Conservation (phyloP, 2,888 invertebrate species). For the Theodoxus fluviatilis region DNA sequence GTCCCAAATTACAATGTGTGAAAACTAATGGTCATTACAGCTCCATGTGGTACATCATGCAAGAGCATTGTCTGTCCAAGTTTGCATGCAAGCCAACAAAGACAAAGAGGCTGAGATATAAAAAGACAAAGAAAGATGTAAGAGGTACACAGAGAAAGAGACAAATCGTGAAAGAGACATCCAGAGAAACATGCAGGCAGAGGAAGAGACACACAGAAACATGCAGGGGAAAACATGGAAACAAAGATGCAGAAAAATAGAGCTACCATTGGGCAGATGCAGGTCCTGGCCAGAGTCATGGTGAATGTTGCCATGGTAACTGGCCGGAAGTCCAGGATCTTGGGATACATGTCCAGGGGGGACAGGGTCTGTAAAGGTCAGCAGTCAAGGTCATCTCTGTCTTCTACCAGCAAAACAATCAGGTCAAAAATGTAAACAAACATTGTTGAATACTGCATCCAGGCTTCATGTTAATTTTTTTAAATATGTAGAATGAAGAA, state of each 20-base stretch:
- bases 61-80: too few species aligned
- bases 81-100: too few species aligned
- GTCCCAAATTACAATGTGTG: too few species aligned
- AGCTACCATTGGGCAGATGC: conserved; percentile 91
- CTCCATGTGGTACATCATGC: too few species aligned
- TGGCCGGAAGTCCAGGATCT: conserved; percentile 97
- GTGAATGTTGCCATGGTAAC: conserved; percentile 96
- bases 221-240: neutral
- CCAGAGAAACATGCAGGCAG: neutral
- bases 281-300: conserved; percentile 96
- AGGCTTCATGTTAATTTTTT: too few species aligned
- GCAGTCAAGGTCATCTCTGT: neutral
- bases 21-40: too few species aligned
- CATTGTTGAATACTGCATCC: too few species aligned
- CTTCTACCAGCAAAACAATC: too few species aligned
- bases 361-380: conserved; percentile 79
- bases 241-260: neutral
- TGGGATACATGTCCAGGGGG: conserved; percentile 99
- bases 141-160: neutral
- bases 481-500: too few species aligned
- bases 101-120: too few species aligned
- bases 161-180: neutral
- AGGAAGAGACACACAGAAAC: neutral
- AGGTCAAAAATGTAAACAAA: too few species aligned
- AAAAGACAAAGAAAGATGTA: too few species aligned